phyloP scores from a whole-genome alignment of 2,888 invertebrate species.

The Chorisops tibialis region DNA sequence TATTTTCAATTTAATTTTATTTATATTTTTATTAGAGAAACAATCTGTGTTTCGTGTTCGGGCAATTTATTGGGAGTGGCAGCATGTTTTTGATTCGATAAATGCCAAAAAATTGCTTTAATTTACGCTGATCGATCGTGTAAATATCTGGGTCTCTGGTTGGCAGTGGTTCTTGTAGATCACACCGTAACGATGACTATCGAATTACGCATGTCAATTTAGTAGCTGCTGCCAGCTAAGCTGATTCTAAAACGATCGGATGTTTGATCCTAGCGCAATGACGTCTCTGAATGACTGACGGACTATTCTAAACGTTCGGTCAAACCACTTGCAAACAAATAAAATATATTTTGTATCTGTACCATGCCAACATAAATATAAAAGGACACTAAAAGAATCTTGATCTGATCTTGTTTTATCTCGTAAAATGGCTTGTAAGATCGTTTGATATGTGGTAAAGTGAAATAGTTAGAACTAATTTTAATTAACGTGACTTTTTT shows the following conservation, averaged over 20 bases:
- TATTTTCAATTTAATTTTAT: too few species aligned
- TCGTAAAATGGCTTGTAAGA: slow-evolving; percentile 29
- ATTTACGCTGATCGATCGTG: slow-evolving; percentile 3
- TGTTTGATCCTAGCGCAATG: slow-evolving; percentile 2
- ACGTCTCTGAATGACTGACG: neutral
- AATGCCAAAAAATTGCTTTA: slow-evolving; percentile 20
- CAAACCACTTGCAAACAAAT: neutral
- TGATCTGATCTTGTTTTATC: slow-evolving; percentile 27
- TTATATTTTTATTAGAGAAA: slow-evolving; percentile 12
- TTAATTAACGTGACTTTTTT: slow-evolving; percentile 21
- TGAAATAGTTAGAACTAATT: slow-evolving; percentile 18
- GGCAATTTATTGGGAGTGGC: neutral
- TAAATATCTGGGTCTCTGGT: slow-evolving; percentile 11
- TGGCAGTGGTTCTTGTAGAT: neutral
- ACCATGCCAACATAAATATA: neutral
- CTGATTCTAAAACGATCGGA: slow-evolving; percentile 1
- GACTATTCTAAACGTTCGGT: neutral
- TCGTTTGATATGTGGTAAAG: slow-evolving; percentile 24
- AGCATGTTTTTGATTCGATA: neutral
- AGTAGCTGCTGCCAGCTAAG: neutral
- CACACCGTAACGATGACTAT: neutral
- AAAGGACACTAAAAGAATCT: slow-evolving; percentile 7
- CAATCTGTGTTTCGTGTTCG: neutral
- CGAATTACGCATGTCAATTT: neutral
- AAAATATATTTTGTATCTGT: neutral